Base-by-base conservation (phyloP, 2,888 invertebrate genomes). In the Eupithecia subfuscata region DNA sequence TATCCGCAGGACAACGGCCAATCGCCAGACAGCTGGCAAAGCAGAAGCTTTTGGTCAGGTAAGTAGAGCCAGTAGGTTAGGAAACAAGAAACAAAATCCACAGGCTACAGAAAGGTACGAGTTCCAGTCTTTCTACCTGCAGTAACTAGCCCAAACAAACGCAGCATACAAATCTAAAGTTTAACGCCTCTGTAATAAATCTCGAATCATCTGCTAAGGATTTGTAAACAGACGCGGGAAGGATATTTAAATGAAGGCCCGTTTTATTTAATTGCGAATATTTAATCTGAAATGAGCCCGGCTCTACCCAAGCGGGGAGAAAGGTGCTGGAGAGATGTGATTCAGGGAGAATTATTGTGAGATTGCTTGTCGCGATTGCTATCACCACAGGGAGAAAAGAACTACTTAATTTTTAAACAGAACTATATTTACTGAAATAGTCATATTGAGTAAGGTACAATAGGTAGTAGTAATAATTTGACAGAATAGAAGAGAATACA, bases 111-210 rank as follows among this genome's bases (percentile, higher is more conserved):
- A 48, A 18, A 48, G 48, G 18, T 18, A 7, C 3, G n/a, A 52
- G 9, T 12, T 22, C 22, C 22, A 60, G 25, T 60, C 11, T 52
- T 52, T n/a, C 52, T 48, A 18, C n/a, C 52, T 52, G n/a, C 11
- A 56, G 45, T 16, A 43, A 67, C 67, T 75, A 22, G 12, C 30
- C 40, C 30, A 45, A 73, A 52, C 71, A 75, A 91, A 90, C 82
- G 85, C 71, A 78, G 85, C 91, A 85, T 37, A 14, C 7, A 45
- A 22, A 68, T 80, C 69, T 16, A 18, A 7, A 25, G 43, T 70
- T 37, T 71, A 74, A 71, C 88, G 90, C 91, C 91, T 90, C 89
- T 85, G 90, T 40, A 91, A 91, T 88, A 89, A 92, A 92, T 89
- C 88, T 72, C 83, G 88, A 89, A 88, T 90, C 87, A 87, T 85